These are phyloP conservation scores for Helicolenus hilgendorfi DNA, from an alignment of 2,797 vertebrate species.

Conservation along the genomic window DNA sequence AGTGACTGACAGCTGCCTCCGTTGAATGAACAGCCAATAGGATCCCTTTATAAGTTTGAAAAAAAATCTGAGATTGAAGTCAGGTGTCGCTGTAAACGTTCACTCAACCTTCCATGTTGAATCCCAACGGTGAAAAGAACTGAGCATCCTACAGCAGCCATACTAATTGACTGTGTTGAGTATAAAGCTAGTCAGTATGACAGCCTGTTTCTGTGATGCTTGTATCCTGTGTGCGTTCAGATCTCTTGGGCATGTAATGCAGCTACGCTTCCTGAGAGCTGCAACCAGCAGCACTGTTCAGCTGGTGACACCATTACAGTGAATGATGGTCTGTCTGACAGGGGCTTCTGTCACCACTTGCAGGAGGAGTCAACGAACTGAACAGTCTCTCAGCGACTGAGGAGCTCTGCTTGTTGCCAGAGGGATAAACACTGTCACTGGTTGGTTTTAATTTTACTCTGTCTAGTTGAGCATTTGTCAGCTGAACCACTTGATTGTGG, in stretches of 20 bases:
- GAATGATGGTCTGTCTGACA: constrained; percentile 78
- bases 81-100: neutral
- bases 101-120: neutral
- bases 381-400: constrained; percentile 57
- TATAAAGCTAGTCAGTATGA: constrained; percentile 44
- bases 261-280: constrained; percentile 61
- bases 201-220: constrained; percentile 42
- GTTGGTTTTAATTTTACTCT: constrained; percentile 61
- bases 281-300: constrained; percentile 49
- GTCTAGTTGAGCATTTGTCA: constrained; percentile 65
- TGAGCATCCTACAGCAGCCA: constrained; percentile 25
- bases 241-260: constrained; percentile 68
- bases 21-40: too few relatives aligned
- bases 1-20: too few relatives aligned
- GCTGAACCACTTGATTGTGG: constrained; percentile 39
- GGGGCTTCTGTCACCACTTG: constrained; percentile 70
- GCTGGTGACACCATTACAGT: constrained; percentile 72
- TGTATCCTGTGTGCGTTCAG: constrained; percentile 56
- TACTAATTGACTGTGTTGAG: constrained; percentile 53
- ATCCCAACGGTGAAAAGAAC: constrained; percentile 9
- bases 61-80: neutral
- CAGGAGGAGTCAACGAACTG: constrained; percentile 70
- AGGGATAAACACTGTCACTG: constrained; percentile 75
- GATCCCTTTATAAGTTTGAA: neutral
- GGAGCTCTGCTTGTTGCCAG: constrained; percentile 64